Conservation (phyloP, 2,797 vertebrate genomes). For the Enteromius paludinosus region DNA sequence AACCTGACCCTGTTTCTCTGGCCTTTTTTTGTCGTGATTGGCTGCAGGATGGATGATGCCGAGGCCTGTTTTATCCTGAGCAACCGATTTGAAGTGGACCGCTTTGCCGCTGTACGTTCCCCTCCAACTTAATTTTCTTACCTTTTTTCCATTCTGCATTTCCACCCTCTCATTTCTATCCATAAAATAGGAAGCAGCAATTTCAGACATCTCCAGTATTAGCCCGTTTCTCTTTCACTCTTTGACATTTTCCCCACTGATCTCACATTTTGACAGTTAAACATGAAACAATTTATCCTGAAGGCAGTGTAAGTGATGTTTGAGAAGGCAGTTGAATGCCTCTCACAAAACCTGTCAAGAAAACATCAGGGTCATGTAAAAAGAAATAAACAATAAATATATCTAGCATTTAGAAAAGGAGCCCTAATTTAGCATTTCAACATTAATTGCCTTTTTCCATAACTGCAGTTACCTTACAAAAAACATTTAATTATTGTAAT, state of each 20-base stretch:
- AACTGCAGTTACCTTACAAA: not conserved
- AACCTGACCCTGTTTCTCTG: conserved; percentile 40
- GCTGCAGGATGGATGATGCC: conserved; percentile 85
- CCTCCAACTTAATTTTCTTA: not conserved
- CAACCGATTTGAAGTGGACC: conserved; percentile 87
- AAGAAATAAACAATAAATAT: not conserved
- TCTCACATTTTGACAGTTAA: conserved; percentile 26
- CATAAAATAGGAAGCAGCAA: not conserved
- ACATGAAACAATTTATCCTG: not conserved
- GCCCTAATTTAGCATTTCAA: not conserved
- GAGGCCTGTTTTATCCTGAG: conserved; percentile 89
- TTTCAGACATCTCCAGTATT: not conserved
- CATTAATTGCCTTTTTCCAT: not conserved
- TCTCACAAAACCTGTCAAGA: not conserved
- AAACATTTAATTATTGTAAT: not conserved
- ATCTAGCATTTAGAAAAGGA: not conserved
- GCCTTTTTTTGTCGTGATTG: conserved; percentile 60
- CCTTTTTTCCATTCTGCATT: not conserved
- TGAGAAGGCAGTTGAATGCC: not conserved
- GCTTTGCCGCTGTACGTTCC: conserved; percentile 85
- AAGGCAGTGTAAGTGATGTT: not conserved
- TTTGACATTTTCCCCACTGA: not conserved
- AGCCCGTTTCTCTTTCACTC: not conserved
- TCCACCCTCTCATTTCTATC: conserved; percentile 21
- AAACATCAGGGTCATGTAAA: not conserved